These are phyloP conservation scores for Sternarchorhynchus goeldii DNA, from an alignment of 2,797 vertebrate species.

Conservation along the genomic window DNA sequence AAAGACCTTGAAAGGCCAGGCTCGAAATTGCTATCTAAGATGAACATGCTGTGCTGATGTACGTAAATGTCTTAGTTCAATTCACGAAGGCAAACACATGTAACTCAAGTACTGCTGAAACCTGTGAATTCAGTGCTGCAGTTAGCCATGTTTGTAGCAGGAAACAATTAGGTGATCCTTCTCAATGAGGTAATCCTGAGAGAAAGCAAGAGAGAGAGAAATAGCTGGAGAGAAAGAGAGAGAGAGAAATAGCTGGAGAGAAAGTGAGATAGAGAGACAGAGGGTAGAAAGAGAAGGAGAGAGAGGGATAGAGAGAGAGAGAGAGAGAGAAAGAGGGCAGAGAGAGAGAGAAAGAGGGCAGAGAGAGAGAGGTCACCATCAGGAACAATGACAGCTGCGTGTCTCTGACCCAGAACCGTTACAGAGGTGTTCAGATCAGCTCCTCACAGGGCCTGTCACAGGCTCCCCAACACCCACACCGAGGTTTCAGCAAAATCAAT, in stretches of 20 bases:
- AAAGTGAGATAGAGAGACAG: no score
- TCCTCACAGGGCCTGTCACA: constrained; percentile 64
- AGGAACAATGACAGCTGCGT: constrained; percentile 66
- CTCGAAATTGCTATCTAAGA: no score
- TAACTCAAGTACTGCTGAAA: no score
- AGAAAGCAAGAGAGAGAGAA: no score
- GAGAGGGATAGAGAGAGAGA: background rate
- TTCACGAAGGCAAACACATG: no score
- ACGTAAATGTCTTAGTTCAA: no score
- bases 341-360: constrained; percentile 1
- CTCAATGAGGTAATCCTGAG: background rate
- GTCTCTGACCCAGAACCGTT: constrained; percentile 64
- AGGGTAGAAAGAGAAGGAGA: background rate
- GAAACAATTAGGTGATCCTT: background rate
- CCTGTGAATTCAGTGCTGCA: no score
- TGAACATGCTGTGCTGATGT: no score
- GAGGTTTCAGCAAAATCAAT: constrained; percentile 84
- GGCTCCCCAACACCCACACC: constrained; percentile 53
- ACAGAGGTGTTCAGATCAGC: constrained; percentile 33
- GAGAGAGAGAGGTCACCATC: constrained; percentile 34
- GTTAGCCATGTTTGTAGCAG: no score
- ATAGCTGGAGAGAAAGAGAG: no score
- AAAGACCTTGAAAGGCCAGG: no score
- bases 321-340: background rate
- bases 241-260: no score